Evolutionary conservation across 2,888 invertebrate genomes (phyloP), one percentile per base, ranked within the genome.

Genomic region (Mycalesis mineus): DNA sequence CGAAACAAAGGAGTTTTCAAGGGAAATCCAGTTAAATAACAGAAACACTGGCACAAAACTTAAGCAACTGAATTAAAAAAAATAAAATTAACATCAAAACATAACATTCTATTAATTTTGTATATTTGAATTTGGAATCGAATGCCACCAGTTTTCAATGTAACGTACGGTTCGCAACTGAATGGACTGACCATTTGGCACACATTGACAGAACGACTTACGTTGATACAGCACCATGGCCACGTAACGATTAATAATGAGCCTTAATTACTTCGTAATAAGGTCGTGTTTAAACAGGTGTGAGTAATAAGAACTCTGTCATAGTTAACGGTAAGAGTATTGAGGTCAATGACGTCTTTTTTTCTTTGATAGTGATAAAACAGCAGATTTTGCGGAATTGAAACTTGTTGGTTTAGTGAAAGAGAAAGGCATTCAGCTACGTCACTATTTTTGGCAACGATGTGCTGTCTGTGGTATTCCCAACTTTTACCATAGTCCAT

Each of bases 301-400:
- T 37, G 56, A 40, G 14, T 15, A 50, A 40, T 55, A 62, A 66
- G 63, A 63, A 73, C 74, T 63, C 62, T 71, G 71, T 74, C 71
- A 55, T 66, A 70, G 61, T 70, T 68, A 60, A 55, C 54, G 48
- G 48, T 60, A 48, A 50, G 49, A 37, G 65, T 79, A 87, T 84
- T 84, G 84, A 85, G 88, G 88, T 88, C 88, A 88, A 75, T 82
- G 87, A 85, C 88, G 85, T 82, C 82, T 22, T 81, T 84, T 85
- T 85, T 86, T 81, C 69, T 76, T 74, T 69, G 67, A 63, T 63
- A 72, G 71, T 71, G 70, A 72, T 71, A 72, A 68, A 65, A 64
- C 66, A 68, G 75, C 78, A 74, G 78, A 82, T 77, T 82, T 77
- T 70, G 80, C 75, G 70, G 69, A 78, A 82, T 71, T 68, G 67